A percentile compares a stretch with the other conserved stretches of the same genome.
phyloP scores from a whole-genome alignment of 1,140 invertebrate species.

The Saccostrea echinata region DNA sequence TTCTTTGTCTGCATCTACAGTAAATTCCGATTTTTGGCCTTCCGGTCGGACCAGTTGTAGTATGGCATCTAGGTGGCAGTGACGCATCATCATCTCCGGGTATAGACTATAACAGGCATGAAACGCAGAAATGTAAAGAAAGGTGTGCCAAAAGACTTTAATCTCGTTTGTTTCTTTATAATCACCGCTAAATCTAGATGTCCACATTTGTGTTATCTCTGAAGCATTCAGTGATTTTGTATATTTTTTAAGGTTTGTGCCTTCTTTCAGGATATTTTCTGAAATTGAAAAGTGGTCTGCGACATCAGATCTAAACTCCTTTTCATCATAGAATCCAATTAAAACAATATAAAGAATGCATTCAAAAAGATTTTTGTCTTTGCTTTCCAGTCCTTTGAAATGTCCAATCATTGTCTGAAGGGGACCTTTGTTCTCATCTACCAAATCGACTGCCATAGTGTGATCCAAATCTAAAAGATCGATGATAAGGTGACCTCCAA shows the following conservation, averaged over 20 bases:
- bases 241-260: not conserved
- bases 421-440: not conserved
- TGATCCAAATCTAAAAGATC: not conserved
- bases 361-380: not conserved
- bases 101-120: not conserved
- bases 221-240: not conserved
- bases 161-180: not conserved
- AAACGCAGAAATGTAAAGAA: conserved; percentile 1
- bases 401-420: not conserved
- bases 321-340: not conserved
- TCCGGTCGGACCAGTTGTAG: not conserved
- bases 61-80: conserved; percentile 14
- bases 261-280: not conserved
- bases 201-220: not conserved
- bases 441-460: not conserved
- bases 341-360: not conserved
- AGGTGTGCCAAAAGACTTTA: not conserved
- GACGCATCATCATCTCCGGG: not conserved
- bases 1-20: not conserved
- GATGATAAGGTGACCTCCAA: not conserved
- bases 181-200: not conserved
- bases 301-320: not conserved
- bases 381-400: not conserved
- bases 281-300: not conserved
- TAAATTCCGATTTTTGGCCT: not conserved